Conservation (phyloP, 2,888 invertebrate species). For the Nephrotoma appendiculata region DNA sequence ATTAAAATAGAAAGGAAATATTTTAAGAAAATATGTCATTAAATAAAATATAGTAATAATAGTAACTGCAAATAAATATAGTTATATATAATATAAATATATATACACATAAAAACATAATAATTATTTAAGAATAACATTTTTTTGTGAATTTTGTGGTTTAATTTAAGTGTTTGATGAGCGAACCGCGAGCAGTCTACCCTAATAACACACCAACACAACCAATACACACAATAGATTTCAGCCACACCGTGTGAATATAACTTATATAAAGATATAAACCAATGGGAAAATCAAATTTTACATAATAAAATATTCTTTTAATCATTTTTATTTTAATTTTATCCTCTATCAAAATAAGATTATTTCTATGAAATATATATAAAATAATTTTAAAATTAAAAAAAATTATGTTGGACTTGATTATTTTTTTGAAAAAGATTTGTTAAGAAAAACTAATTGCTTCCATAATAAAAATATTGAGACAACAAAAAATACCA, state of each 20-base stretch:
- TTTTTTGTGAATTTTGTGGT: not conserved
- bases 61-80: not conserved
- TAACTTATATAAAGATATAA: not conserved
- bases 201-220: not conserved
- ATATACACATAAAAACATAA: not conserved
- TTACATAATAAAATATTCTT: not conserved
- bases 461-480: not conserved
- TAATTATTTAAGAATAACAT: not conserved
- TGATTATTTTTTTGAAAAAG: not conserved
- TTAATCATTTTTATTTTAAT: not conserved
- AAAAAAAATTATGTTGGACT: not conserved
- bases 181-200: not conserved
- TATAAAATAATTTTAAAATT: not conserved
- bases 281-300: not conserved
- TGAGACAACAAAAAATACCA: not conserved
- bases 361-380: not conserved
- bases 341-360: not conserved
- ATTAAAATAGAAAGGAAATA: not conserved
- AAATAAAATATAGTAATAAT: not conserved
- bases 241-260: not conserved
- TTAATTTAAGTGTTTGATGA: not conserved
- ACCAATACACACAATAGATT: not conserved
- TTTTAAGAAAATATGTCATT: not conserved
- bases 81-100: not conserved
- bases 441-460: not conserved